Evolutionary conservation across 2,797 vertebrate species (phyloP).

Genomic region (Coregonus ussuriensis): DNA sequence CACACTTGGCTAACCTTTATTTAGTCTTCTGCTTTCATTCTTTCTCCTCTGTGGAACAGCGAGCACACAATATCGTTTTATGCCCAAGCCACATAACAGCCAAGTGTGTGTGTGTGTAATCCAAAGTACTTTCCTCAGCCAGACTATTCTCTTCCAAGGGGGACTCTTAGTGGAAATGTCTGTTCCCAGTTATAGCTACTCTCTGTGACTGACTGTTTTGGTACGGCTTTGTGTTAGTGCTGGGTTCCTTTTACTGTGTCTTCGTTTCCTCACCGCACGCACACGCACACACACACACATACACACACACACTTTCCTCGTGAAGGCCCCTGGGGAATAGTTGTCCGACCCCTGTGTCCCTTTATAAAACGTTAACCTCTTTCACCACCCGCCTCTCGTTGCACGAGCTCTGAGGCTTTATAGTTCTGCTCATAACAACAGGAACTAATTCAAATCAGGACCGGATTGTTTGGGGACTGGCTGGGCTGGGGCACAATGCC

Average conservation of each 20-base stretch:
- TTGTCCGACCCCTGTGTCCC: background rate
- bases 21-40: background rate
- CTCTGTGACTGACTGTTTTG: background rate
- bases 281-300: background rate
- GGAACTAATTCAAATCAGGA: conserved; percentile 7
- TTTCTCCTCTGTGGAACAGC: background rate
- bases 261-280: background rate
- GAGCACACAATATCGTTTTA: background rate
- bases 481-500: background rate
- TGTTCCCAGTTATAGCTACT: background rate
- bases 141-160: background rate
- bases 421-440: background rate
- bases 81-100: background rate
- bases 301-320: background rate
- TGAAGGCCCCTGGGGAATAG: background rate
- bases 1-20: background rate
- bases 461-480: background rate
- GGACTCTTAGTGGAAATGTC: background rate
- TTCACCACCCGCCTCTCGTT: background rate
- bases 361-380: background rate
- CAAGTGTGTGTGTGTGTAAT: background rate
- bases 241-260: background rate
- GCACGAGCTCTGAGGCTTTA: background rate
- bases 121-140: no score
- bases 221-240: background rate